Evolutionary conservation across 2,797 vertebrate species (phyloP).

Genomic region (Chloroceryle inda): DNA sequence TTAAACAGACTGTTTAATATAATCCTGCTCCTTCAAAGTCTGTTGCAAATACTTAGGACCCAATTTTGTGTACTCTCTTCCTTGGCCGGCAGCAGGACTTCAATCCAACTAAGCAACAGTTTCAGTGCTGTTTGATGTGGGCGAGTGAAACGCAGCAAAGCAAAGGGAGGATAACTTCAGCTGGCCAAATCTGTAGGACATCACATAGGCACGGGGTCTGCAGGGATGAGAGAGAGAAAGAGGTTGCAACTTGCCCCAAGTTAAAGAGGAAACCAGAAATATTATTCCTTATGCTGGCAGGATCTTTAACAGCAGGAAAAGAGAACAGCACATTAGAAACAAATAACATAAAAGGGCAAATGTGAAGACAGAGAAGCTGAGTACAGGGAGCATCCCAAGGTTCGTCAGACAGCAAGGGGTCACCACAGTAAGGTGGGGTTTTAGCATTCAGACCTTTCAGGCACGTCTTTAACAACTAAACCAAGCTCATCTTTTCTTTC

Average conservation of each 20-base stretch:
- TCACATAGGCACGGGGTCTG: neutral
- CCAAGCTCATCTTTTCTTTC: neutral
- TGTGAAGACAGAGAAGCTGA: neutral
- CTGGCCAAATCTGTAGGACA: neutral
- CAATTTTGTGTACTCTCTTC: neutral
- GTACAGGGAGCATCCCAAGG: neutral
- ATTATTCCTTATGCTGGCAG: neutral
- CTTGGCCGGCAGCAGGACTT: neutral
- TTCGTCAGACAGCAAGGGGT: neutral
- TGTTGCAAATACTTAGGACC: neutral
- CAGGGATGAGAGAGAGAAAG: neutral
- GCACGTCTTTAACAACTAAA: neutral
- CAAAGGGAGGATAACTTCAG: neutral
- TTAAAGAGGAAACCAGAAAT: neutral
- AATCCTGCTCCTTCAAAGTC: neutral
- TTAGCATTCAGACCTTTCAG: neutral
- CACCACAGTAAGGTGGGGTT: neutral
- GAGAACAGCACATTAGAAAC: neutral
- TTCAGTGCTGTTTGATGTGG: neutral
- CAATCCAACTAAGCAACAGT: neutral
- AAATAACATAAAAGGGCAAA: conserved; percentile 1
- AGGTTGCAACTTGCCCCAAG: neutral
- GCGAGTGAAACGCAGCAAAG: neutral
- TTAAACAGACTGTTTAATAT: neutral
- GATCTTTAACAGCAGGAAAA: neutral